Conservation (phyloP, 2,888 invertebrate genomes). For the Aphidoletes aphidimyza region DNA sequence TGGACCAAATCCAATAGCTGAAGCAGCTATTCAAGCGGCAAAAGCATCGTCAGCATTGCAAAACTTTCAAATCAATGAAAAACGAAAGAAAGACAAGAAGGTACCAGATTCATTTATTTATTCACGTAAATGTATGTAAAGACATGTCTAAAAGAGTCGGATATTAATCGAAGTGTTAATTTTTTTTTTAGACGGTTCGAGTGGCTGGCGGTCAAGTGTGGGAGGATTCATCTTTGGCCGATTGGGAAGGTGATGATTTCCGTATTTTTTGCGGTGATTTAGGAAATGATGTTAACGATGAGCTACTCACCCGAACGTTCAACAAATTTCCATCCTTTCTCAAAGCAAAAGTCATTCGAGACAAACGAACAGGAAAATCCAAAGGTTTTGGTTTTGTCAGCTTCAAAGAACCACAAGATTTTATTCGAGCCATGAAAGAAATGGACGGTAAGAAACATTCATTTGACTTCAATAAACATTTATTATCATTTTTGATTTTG, state of each 20-base stretch:
- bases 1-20: slow-evolving; percentile 72
- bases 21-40: slow-evolving; percentile 73
- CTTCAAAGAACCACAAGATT: slow-evolving; percentile 97
- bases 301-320: slow-evolving; percentile 94
- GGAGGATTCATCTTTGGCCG: slow-evolving; percentile 93
- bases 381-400: slow-evolving; percentile 99
- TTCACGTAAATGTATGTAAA: no score
- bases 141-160: no score
- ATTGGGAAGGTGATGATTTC: slow-evolving; percentile 99
- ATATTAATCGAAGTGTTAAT: background rate
- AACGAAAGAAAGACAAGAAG: slow-evolving; percentile 64
- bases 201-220: slow-evolving; percentile 94
- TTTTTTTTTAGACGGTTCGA: slow-evolving; percentile 74
- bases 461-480: slow-evolving; percentile 55
- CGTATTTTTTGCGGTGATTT: slow-evolving; percentile 99
- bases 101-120: no score
- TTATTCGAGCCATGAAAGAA: slow-evolving; percentile 98
- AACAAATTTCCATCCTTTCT: slow-evolving; percentile 93
- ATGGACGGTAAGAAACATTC: slow-evolving; percentile 86
- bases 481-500: no score
- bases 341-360: slow-evolving; percentile 93
- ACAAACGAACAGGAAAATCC: slow-evolving; percentile 96
- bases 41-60: slow-evolving; percentile 71
- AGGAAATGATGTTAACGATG: slow-evolving; percentile 99
- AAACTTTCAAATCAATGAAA: slow-evolving; percentile 70